Evolutionary conservation across 2,113 vertebrate genomes (phyloP).

Genomic region (Tamias sibiricus): DNA sequence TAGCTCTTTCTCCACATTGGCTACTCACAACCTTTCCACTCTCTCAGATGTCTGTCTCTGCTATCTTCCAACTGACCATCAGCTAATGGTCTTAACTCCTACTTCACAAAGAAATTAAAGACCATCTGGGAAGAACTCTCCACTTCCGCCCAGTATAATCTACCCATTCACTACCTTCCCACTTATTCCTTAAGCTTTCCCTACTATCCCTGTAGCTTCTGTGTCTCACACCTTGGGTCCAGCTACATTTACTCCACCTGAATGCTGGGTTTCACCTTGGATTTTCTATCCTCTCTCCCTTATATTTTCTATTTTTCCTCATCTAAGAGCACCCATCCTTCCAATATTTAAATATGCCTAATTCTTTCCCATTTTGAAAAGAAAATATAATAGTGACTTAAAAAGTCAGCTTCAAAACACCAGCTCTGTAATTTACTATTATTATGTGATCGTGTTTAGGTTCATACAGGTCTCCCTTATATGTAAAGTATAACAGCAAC

Average conservation of each 20-base stretch:
- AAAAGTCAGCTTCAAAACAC: background rate
- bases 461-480: background rate
- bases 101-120: conserved; percentile 22
- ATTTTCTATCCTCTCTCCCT: background rate
- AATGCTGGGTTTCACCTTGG: background rate
- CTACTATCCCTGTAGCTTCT: background rate
- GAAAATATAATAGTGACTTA: background rate
- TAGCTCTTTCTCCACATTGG: background rate
- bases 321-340: background rate
- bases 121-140: background rate
- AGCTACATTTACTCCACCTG: background rate
- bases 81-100: background rate
- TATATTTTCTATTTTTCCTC: background rate
- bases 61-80: background rate
- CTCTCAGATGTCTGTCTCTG: background rate
- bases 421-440: background rate
- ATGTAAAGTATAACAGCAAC: background rate
- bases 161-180: background rate
- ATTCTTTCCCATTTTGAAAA: conserved; percentile 20
- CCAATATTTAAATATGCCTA: background rate
- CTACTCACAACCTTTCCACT: background rate
- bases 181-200: background rate
- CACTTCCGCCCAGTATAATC: background rate
- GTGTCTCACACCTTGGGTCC: background rate
- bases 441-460: background rate